Percentiles rank a stretch among this genome's conserved stretches.
phyloP scores from a whole-genome alignment of 2,797 vertebrate species.

The Spheniscus humboldti region DNA sequence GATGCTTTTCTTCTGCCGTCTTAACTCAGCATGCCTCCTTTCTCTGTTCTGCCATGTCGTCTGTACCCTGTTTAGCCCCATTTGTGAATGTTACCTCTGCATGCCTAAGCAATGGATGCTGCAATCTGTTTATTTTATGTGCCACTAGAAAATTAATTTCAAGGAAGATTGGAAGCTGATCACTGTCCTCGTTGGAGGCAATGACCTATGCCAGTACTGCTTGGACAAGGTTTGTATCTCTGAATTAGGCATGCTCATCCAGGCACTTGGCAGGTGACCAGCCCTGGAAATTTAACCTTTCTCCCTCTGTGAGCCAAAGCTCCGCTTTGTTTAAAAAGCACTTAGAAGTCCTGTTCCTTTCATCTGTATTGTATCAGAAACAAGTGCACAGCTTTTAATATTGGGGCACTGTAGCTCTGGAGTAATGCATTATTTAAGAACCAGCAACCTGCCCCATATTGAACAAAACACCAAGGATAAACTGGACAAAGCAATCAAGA shows the following conservation, averaged over 20 bases:
- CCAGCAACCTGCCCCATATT: background rate
- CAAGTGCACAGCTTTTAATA: background rate
- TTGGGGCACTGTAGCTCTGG: background rate
- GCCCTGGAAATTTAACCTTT: background rate
- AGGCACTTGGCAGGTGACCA: background rate
- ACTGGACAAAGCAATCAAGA: background rate
- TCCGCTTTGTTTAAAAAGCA: slow-evolving; percentile 28
- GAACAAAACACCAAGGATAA: background rate
- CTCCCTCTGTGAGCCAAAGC: background rate
- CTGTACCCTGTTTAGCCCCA: background rate
- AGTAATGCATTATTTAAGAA: background rate
- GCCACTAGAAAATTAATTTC: slow-evolving; percentile 82
- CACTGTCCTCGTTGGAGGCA: slow-evolving; percentile 89
- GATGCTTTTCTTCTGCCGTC: background rate
- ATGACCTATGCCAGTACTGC: slow-evolving; percentile 92
- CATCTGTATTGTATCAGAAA: background rate
- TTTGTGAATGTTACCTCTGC: background rate
- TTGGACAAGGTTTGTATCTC: slow-evolving; percentile 78
- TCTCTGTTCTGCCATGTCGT: background rate
- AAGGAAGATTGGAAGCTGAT: slow-evolving; percentile 92
- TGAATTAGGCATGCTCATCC: background rate
- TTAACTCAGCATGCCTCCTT: background rate
- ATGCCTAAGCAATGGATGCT: background rate
- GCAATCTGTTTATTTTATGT: slow-evolving; percentile 35
- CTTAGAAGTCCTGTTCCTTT: background rate